Evolutionary conservation across 2,113 vertebrate genomes (phyloP), one percentile per base, ranked within the genome.

Genomic region (Forbesichthys papilliferus): DNA sequence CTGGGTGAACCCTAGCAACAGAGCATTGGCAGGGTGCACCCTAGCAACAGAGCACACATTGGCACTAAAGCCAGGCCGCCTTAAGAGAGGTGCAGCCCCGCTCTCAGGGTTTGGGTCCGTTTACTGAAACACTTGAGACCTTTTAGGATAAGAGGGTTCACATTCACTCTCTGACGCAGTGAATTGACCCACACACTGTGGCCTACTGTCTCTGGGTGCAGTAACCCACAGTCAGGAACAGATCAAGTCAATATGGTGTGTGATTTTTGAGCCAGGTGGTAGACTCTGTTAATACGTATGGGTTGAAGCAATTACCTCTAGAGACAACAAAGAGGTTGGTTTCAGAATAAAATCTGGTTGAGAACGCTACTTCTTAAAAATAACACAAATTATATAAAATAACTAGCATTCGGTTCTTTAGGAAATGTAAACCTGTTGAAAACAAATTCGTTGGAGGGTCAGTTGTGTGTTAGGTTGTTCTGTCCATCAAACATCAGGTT

Each of bases 1-100:
- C 89, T 99, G 68, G 91, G 91, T 33, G 93, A 96, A 82, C 90
- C 93, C 1, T 96, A 95, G 80, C 27, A 27, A 64, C 68, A 66
- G 56, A 12, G 58, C 58, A 42, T 27, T 47, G 16, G 65, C 58
- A 47, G 67, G 91, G 91, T 33, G 93, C 96, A 82, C 90, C 93
- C 1, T 96, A 95, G 80, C 27, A 27, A 64, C 68, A 66, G 56
- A 12, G 58, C 71, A 59, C 61, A 61, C 58, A 42, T 27, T 47
- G 16, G 65, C 58, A 47, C 2, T 12, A 48, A 18, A 16, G 58
- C 42, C 54, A 53, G 1, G 33, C 57, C 1, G 13, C 34, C 11
- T 64, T 47, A 55, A 56, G 27, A 27, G 27, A 27, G 27, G 27
- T 27, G 27, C 27, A 27, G 55, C 42, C 64, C 11, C 8, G 6